Conservation (phyloP, 2,797 vertebrate genomes). For the Martes flavigula region DNA sequence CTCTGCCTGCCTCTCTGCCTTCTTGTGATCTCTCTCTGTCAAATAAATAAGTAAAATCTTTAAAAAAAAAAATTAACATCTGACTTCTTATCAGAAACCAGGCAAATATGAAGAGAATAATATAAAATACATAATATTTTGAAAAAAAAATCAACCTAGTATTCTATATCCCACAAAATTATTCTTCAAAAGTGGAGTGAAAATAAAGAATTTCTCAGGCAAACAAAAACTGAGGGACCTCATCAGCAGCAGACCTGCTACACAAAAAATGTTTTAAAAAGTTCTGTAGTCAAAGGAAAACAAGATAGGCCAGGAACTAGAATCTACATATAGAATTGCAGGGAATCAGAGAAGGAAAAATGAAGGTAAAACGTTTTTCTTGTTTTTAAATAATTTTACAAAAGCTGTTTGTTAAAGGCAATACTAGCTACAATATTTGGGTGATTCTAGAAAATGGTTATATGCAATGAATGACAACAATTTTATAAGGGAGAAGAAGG, state of each 20-base stretch:
- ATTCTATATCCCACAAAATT: background rate
- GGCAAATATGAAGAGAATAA: background rate
- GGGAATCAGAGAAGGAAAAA: background rate
- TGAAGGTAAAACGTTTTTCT: background rate
- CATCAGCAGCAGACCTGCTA: background rate
- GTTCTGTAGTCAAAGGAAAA: background rate
- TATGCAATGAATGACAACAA: background rate
- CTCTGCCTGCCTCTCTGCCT: no score
- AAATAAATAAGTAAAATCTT: no score
- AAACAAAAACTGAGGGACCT: background rate
- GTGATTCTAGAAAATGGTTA: background rate
- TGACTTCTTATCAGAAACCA: background rate
- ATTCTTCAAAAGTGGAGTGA: background rate
- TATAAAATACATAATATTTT: background rate
- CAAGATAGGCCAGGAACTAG: background rate
- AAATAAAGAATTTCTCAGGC: background rate
- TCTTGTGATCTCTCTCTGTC: no score
- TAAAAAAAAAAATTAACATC: background rate
- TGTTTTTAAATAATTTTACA: background rate
- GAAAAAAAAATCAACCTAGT: background rate
- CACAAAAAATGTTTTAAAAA: background rate
- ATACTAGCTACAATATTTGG: background rate
- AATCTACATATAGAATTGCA: background rate
- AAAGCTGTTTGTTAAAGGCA: background rate
- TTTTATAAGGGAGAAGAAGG: background rate